Evolutionary conservation across 2,888 invertebrate genomes (phyloP), one percentile per base, ranked within the genome.

Genomic region (Drosophila macrospina): DNA sequence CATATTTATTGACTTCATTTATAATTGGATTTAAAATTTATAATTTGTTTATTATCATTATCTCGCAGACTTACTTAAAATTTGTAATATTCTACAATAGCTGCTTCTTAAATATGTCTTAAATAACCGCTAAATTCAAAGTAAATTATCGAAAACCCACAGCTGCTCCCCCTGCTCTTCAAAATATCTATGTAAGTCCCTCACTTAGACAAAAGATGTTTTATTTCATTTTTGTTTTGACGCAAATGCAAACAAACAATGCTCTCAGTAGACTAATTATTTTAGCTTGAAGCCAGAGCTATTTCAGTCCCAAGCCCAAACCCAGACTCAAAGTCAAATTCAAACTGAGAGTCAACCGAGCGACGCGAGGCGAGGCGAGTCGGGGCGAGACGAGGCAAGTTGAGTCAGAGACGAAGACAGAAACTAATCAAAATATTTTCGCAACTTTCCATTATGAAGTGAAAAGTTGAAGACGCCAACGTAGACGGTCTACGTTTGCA

Each of bases 361-460:
- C 41, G 24, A 16, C 16, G 20, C 61, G 42, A 64, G 7, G 4
- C 10, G 44, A 52, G 36, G n/a, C n/a, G n/a, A n/a, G n/a, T n/a
- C n/a, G n/a, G n/a, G n/a, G n/a, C n/a, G n/a, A n/a, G n/a, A n/a
- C n/a, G 24, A 16, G 24, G 20, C 61, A 39, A 64, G 7, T 8
- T 15, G 44, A 52, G 36, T 16, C 7, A 10, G 15, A 32, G 41
- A 34, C 34, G 51, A 37, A 72, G 72, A 69, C 79, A 73, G 85
- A 85, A 85, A 85, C 85, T 85, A 85, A 85, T 85, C 85, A 85
- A 85, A 85, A 85, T 85, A 86, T 85, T 85, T 89, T 89, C 82
- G 86, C 89, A 85, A 87, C 86, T 85, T 85, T 89, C 87, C 86
- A 88, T 88, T 84, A 84, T 88, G 85, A 84, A 84, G 87, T 88